A percentile compares a stretch with the other conserved stretches of the same genome.
Evolutionary conservation across 1,140 invertebrate species (phyloP).

Genomic region (Calycopis cecrops): DNA sequence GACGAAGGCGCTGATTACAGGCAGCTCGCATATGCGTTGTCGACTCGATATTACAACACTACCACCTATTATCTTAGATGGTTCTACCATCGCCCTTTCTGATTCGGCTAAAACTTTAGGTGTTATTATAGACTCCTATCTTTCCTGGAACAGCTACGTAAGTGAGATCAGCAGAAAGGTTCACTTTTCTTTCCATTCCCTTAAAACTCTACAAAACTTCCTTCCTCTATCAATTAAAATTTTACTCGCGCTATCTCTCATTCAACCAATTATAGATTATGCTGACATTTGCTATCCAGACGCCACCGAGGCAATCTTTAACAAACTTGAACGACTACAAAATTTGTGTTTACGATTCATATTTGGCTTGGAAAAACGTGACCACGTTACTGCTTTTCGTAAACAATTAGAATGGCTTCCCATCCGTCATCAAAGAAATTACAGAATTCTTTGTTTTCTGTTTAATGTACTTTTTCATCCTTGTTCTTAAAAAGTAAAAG

Average conservation of each 20-base stretch:
- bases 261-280: not conserved
- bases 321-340: not conserved
- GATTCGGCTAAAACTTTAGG: not conserved
- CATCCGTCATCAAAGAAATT: not conserved
- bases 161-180: too few species aligned
- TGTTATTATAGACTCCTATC: too few species aligned
- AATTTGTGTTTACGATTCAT: not conserved
- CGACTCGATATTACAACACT: not conserved
- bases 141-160: too few species aligned
- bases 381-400: not conserved
- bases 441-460: too few species aligned
- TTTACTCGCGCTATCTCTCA: not conserved
- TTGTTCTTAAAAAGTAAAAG: too few species aligned
- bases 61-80: constrained; percentile 3
- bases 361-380: not conserved
- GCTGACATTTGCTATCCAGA: too few species aligned
- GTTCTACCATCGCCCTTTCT: not conserved
- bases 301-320: not conserved
- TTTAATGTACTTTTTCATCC: too few species aligned
- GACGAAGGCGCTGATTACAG: not conserved
- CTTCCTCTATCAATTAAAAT: not conserved
- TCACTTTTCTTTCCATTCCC: too few species aligned
- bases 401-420: not conserved
- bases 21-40: not conserved
- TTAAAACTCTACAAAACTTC: not conserved